Evolutionary conservation across 2,888 invertebrate species (phyloP).

Genomic region (Dioctria linearis): DNA sequence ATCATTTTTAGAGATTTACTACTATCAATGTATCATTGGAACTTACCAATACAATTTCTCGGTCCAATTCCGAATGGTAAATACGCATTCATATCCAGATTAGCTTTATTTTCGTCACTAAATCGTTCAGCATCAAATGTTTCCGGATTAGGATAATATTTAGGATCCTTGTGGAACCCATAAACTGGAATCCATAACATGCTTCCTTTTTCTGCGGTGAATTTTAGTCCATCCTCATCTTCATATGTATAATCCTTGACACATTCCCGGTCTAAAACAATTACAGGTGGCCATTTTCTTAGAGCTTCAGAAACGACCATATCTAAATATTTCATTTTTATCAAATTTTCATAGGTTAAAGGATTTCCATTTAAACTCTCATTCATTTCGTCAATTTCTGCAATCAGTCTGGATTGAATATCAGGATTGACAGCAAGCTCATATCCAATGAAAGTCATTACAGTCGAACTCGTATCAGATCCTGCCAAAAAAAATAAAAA

Average conservation of each 20-base stretch:
- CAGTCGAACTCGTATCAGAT: constrained; percentile 72
- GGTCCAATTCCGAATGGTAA: constrained; percentile 76
- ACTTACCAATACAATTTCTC: constrained; percentile 75
- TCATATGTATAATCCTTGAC: constrained; percentile 66
- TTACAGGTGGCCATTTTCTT: constrained; percentile 73
- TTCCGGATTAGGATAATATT: constrained; percentile 73
- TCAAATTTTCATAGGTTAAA: constrained; percentile 73
- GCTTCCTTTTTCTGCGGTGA: constrained; percentile 53
- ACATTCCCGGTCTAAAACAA: constrained; percentile 72
- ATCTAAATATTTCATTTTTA: constrained; percentile 66
- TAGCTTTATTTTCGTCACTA: constrained; percentile 58
- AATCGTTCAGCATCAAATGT: constrained; percentile 72
- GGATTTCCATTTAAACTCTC: constrained; percentile 67
- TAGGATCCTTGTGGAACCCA: constrained; percentile 73
- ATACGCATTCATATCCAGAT: constrained; percentile 71
- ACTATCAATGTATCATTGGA: constrained; percentile 1
- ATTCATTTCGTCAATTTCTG: constrained; percentile 72
- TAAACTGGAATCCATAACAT: constrained; percentile 65
- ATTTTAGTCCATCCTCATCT: constrained; percentile 66
- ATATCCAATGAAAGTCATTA: too few species aligned
- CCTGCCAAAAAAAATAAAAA: constrained; percentile 72
- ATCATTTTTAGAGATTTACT: background rate
- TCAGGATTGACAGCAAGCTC: too few species aligned
- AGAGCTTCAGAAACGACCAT: too few species aligned
- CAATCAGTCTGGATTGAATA: constrained; percentile 65